phyloP scores from a whole-genome alignment of 2,113 vertebrate species.

The Zosterops japonicus region DNA sequence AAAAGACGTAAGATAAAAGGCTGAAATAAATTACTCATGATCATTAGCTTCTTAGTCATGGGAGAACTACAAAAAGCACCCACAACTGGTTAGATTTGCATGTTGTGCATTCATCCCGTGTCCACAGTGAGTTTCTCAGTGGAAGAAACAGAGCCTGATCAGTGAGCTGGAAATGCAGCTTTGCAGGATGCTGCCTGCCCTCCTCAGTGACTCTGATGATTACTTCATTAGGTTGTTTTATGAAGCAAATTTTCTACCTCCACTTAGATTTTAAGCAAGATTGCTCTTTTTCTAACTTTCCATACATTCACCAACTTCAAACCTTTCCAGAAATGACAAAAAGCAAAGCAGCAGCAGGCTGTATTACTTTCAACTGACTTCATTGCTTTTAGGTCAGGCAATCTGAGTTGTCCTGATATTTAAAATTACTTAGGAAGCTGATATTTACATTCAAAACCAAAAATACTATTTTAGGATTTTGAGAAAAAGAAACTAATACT shows the following conservation, averaged over 20 bases:
- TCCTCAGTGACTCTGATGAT: not conserved
- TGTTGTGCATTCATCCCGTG: not conserved
- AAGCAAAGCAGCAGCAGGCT: not conserved
- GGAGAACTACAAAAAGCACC: not conserved
- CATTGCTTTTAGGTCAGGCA: not conserved
- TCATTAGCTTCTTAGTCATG: not conserved
- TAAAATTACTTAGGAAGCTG: not conserved
- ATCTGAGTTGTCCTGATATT: not conserved
- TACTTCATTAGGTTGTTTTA: not conserved
- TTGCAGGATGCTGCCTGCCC: not conserved
- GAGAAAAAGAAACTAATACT: not conserved
- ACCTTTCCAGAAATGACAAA: slow-evolving; percentile 2
- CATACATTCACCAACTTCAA: not conserved
- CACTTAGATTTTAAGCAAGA: slow-evolving; percentile 8
- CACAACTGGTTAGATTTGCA: not conserved
- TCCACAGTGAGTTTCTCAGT: not conserved
- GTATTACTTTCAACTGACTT: not conserved
- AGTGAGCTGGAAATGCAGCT: not conserved
- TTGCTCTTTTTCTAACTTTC: slow-evolving; percentile 21
- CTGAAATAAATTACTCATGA: not conserved
- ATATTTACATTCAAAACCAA: not conserved
- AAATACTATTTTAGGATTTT: not conserved
- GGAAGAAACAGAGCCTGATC: not conserved
- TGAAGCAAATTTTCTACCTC: not conserved
- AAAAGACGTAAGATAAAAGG: not conserved